A percentile compares a stretch with the other conserved stretches of the same genome.
phyloP scores from a whole-genome alignment of 2,888 invertebrate species.

The Zaprionus obscuricornis region DNA sequence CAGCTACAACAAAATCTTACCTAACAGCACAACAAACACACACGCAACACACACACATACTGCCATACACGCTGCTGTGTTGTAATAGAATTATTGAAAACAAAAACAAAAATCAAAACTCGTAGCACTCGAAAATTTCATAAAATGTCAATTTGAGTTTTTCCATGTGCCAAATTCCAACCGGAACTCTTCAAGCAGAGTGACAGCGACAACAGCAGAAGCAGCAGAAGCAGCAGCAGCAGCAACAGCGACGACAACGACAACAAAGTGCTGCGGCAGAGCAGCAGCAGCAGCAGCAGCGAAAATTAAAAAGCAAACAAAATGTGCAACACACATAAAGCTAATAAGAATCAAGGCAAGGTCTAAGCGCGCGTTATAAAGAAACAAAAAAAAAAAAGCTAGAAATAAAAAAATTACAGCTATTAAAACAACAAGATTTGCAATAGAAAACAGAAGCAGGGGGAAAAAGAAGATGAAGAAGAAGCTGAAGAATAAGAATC shows the following conservation, averaged over 20 bases:
- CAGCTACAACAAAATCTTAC: conserved; percentile 43
- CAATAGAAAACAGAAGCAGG: conserved; percentile 1
- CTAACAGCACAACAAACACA: conserved; percentile 33
- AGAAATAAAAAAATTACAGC: conserved; percentile 27
- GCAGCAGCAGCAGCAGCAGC: conserved; percentile 1
- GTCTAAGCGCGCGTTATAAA: neutral
- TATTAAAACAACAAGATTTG: neutral
- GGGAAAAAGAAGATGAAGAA: neutral
- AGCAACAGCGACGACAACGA: conserved; percentile 3
- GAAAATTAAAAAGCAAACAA: neutral
- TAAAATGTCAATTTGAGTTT: too few relatives aligned
- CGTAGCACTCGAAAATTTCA: neutral
- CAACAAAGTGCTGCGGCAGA: too few relatives aligned
- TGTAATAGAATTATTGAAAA: neutral
- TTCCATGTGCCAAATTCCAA: too few relatives aligned
- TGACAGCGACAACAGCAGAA: neutral
- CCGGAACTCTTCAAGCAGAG: neutral
- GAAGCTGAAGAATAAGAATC: too few relatives aligned
- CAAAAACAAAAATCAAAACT: neutral
- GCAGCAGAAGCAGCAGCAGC: neutral
- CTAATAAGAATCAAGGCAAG: neutral
- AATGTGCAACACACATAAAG: too few relatives aligned
- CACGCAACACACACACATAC: conserved; percentile 2
- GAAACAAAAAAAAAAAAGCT: neutral
- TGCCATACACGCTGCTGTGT: too few relatives aligned